Base-by-base conservation (phyloP, 2,888 invertebrate genomes). In the Parnassius mnemosyne region DNA sequence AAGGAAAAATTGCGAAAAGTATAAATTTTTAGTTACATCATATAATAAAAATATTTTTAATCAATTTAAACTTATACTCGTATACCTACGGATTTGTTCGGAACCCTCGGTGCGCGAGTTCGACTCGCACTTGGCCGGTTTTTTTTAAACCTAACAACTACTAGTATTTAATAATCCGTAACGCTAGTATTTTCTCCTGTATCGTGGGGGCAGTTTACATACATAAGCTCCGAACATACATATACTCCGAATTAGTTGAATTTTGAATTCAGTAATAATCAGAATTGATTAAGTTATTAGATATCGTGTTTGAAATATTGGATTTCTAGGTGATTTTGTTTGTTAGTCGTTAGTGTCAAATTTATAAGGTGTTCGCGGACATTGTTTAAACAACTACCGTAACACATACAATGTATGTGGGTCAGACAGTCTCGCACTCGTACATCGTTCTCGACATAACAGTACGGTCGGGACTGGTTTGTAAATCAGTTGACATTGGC, bases 401-500 rank as follows among this genome's bases (percentile, higher is more conserved):
- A 67, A 60, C 61, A 64, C 59, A 56, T 56, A 50, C 57, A 68
- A 82, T 79, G 79, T 87, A 72, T 34, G 34, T 34, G 7, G 89
- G 88, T 85, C 84, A 85, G 71, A 74, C 71, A 67, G 73, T 76
- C 75, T 78, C 66, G 67, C 68, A 65, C 75, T 78, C 66, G 67
- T 68, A 65, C 66, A 63, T 65, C 67, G 70, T 72, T 72, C 69
- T 49, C 68, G 60, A 63, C 66, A 72, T 85, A 85, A 85, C 85
- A 80, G 87, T 84, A 83, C 69, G 64, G 16, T 47, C 57, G 71
- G 68, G 80, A 83, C 84, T 72, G 75, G 87, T 84, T 89, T 88
- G 85, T 84, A 85, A 88, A 88, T 87, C 73, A 85, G 78, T 77
- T 83, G 85, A 82, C 85, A 86, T 87, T 87, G 86, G 82, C 84